Evolutionary conservation across 2,888 invertebrate genomes (phyloP).

Genomic region (Pristionchus entomophagus): DNA sequence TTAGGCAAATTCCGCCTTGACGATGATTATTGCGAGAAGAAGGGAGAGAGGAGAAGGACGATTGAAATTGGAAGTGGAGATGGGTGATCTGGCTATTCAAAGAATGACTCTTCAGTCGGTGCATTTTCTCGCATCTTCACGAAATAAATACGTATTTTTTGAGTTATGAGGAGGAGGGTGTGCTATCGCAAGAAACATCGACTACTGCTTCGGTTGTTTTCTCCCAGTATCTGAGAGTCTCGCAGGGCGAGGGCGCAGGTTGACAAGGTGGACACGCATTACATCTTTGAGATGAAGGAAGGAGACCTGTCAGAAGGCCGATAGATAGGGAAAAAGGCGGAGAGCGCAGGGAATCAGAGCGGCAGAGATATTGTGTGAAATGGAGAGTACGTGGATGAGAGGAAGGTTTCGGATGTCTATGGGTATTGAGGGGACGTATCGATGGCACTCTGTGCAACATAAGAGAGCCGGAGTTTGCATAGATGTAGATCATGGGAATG

Average conservation of each 20-base stretch:
- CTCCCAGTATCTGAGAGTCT: neutral
- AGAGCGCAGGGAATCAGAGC: neutral
- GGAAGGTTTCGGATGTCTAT: slow-evolving; percentile 36
- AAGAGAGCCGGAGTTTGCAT: slow-evolving; percentile 39
- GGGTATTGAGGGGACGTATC: slow-evolving; percentile 28
- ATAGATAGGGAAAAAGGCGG: neutral
- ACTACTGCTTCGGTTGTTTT: neutral
- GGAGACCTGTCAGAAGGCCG: neutral
- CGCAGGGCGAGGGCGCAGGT: slow-evolving; percentile 17
- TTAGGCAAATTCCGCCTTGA: slow-evolving; percentile 49
- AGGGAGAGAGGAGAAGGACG: slow-evolving; percentile 11
- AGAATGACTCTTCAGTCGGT: too few species aligned
- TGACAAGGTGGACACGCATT: slow-evolving; percentile 42
- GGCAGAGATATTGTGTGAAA: neutral
- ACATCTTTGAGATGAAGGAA: slow-evolving; percentile 35
- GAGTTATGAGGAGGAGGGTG: too few species aligned
- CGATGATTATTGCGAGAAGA: slow-evolving; percentile 26
- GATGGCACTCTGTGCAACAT: neutral
- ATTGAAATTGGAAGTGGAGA: neutral
- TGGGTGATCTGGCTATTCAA: too few species aligned
- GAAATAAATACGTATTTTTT: too few species aligned
- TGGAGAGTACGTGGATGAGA: neutral
- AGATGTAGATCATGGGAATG: slow-evolving; percentile 19
- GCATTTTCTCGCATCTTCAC: too few species aligned
- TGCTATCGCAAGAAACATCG: slow-evolving; percentile 9